Evolutionary conservation across 1,140 invertebrate species (phyloP).

Genomic region (Magallana gigas): DNA sequence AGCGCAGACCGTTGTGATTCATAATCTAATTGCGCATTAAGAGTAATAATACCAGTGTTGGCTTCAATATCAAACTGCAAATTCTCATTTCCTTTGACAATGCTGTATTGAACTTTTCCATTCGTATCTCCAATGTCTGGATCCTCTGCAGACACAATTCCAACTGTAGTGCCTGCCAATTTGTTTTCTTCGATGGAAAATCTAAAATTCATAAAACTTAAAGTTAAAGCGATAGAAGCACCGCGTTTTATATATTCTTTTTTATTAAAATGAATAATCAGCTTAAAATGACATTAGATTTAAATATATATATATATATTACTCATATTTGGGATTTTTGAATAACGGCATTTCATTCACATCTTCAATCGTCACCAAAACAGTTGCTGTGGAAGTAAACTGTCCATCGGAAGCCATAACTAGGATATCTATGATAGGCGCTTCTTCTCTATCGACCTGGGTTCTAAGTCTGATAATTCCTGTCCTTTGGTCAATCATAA

Average conservation of each 20-base stretch:
- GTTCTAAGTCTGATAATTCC: constrained; percentile 18
- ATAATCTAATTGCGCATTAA: constrained; percentile 84
- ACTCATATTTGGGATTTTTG: not conserved
- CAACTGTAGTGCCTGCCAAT: constrained; percentile 27
- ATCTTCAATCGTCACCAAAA: constrained; percentile 82
- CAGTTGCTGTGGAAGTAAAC: constrained; percentile 50
- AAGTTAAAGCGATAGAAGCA: not conserved
- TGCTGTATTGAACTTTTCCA: constrained; percentile 55
- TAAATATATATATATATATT: not conserved
- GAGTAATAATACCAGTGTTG: constrained; percentile 56
- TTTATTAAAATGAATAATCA: not conserved
- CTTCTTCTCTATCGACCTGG: constrained; percentile 1
- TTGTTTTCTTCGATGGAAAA: constrained; percentile 47
- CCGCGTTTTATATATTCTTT: not conserved
- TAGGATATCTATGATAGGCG: not conserved
- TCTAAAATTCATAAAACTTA: not conserved
- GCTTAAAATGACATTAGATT: not conserved
- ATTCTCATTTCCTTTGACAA: constrained; percentile 56
- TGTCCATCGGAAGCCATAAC: constrained; percentile 36
- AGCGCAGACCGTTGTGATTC: constrained; percentile 84
- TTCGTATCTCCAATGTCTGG: constrained; percentile 57
- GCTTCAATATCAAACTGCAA: constrained; percentile 53
- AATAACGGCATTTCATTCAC: constrained; percentile 85
- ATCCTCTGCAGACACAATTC: constrained; percentile 59
- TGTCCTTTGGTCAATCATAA: constrained; percentile 39